phyloP scores from a whole-genome alignment of 2,113 vertebrate genomes.

The Ciconia stormi region DNA sequence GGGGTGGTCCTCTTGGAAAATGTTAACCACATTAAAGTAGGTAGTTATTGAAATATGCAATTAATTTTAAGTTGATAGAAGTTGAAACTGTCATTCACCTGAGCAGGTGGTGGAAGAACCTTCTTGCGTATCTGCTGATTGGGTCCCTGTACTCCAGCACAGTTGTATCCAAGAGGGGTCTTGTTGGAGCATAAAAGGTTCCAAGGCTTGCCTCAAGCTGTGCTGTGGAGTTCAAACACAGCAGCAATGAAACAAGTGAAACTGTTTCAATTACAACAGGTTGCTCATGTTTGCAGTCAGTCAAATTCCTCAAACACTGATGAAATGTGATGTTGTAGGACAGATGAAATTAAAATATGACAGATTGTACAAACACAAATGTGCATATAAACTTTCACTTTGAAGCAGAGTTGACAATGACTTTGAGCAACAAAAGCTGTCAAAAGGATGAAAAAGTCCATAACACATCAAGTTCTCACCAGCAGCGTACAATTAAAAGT shows the following conservation, averaged over 20 bases:
- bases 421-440: conserved; percentile 72
- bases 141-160: conserved; percentile 88
- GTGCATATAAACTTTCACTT: conserved; percentile 71
- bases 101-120: conserved; percentile 98
- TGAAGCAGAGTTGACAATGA: conserved; percentile 71
- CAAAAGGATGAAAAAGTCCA: conserved; percentile 66
- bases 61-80: conserved; percentile 46
- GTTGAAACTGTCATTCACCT: conserved; percentile 80
- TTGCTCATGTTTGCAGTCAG: conserved; percentile 74
- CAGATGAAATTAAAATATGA: conserved; percentile 73
- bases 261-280: conserved; percentile 71
- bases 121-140: conserved; percentile 90
- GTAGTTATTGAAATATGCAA: conserved; percentile 46
- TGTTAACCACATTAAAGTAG: conserved; percentile 10
- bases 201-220: conserved; percentile 91
- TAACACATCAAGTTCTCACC: conserved; percentile 68
- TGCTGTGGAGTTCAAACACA: conserved; percentile 80
- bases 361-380: conserved; percentile 71
- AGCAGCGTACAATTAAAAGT: conserved; percentile 73
- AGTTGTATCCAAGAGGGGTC: conserved; percentile 85
- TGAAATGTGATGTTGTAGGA: conserved; percentile 64
- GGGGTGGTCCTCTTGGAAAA: conserved; percentile 40
- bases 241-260: conserved; percentile 67
- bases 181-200: conserved; percentile 88
- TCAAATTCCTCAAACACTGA: conserved; percentile 70